Conservation (phyloP, 1,140 invertebrate genomes). For the Drosophila fuyamai region DNA sequence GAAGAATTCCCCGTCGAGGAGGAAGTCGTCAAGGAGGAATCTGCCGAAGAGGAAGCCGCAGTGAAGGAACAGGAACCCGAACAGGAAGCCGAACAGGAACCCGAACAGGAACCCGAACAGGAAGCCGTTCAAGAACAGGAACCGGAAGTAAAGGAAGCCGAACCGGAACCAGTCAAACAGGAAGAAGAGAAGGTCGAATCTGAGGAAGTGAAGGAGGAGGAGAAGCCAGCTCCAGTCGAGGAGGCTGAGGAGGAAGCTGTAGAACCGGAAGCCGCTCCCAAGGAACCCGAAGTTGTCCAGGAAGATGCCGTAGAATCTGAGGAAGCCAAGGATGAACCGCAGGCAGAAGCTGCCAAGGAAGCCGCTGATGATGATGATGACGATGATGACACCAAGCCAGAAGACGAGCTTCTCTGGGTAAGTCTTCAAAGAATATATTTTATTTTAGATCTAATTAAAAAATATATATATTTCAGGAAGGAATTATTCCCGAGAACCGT, state of each 20-base stretch:
- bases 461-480: slow-evolving; percentile 85
- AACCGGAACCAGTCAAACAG: slow-evolving; percentile 37
- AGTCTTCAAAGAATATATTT: slow-evolving; percentile 14
- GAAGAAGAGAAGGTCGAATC: slow-evolving; percentile 35
- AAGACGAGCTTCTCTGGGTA: slow-evolving; percentile 88
- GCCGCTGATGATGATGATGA: slow-evolving; percentile 56
- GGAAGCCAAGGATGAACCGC: slow-evolving; percentile 37
- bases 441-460: no score
- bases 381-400: slow-evolving; percentile 85
- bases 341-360: slow-evolving; percentile 35
- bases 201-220: slow-evolving; percentile 46
- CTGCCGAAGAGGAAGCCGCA: slow-evolving; percentile 49
- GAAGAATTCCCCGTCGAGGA: slow-evolving; percentile 72
- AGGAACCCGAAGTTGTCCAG: slow-evolving; percentile 41
- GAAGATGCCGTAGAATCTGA: slow-evolving; percentile 55
- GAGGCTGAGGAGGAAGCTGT: slow-evolving; percentile 78
- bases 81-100: slow-evolving; percentile 80
- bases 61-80: slow-evolving; percentile 31
- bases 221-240: slow-evolving; percentile 47
- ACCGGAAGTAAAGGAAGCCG: slow-evolving; percentile 37
- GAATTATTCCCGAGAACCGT: slow-evolving; percentile 90
- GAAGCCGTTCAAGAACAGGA: slow-evolving; percentile 20
- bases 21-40: slow-evolving; percentile 68
- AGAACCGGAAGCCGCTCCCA: slow-evolving; percentile 38
- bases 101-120: slow-evolving; percentile 81